Evolutionary conservation across 2,113 vertebrate genomes (phyloP).

Genomic region (Monopterus albus): DNA sequence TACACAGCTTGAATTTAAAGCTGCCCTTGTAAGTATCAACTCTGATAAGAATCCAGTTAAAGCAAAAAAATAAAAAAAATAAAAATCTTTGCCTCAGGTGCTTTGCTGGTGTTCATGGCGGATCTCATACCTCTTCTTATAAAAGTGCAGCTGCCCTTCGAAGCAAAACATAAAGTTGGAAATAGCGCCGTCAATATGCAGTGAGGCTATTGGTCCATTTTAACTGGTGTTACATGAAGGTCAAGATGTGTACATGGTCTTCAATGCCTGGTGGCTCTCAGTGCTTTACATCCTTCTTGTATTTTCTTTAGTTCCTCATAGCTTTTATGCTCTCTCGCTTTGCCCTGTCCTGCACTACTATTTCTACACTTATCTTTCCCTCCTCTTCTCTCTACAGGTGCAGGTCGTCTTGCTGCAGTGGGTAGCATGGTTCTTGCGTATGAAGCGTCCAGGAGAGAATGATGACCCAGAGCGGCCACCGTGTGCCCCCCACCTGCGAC

Average conservation of each 20-base stretch:
- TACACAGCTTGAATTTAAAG: slow-evolving; percentile 29
- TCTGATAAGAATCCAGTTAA: slow-evolving; percentile 26
- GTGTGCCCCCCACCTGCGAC: slow-evolving; percentile 81
- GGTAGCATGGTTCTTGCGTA: slow-evolving; percentile 85
- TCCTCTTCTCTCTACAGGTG: slow-evolving; percentile 61
- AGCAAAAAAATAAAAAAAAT: slow-evolving; percentile 12
- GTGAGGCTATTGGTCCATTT: neutral
- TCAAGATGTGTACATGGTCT: slow-evolving; percentile 26
- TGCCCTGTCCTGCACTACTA: neutral
- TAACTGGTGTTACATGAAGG: slow-evolving; percentile 12
- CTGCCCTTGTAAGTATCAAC: slow-evolving; percentile 6
- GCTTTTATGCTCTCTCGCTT: neutral
- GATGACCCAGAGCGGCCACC: slow-evolving; percentile 79
- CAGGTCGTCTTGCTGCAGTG: slow-evolving; percentile 83
- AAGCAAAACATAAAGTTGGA: slow-evolving; percentile 25
- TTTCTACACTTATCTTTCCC: neutral
- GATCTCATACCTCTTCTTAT: slow-evolving; percentile 13
- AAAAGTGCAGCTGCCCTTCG: slow-evolving; percentile 19
- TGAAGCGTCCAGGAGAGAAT: slow-evolving; percentile 84
- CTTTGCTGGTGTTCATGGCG: slow-evolving; percentile 13
- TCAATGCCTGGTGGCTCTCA: neutral
- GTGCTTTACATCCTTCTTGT: slow-evolving; percentile 7
- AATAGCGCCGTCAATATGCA: neutral
- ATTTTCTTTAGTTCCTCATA: neutral
- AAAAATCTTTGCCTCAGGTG: slow-evolving; percentile 28